A percentile compares a stretch with the other conserved stretches of the same genome.
phyloP scores from a whole-genome alignment of 2,113 vertebrate genomes.

The Pomatorhinus ruficollis region DNA sequence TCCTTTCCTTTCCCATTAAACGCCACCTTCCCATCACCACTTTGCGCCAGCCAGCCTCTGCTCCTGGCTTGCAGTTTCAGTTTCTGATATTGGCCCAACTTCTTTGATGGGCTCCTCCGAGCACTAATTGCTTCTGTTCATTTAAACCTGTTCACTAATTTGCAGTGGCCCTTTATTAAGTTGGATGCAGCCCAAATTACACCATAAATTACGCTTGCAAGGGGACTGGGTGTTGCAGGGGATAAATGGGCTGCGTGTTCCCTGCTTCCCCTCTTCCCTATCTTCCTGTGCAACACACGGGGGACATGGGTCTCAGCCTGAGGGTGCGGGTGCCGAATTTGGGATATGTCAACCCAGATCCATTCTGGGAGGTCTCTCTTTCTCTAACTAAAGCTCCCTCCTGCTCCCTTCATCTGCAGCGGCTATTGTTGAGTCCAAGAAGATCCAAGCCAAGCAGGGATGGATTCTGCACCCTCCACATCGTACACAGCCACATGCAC shows the following conservation, averaged over 20 bases:
- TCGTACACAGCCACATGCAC: accelerated
- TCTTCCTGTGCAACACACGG: background rate
- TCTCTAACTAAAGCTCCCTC: background rate
- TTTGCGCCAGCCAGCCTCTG: slow-evolving; percentile 50
- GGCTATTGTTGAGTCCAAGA: background rate
- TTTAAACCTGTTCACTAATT: slow-evolving; percentile 79
- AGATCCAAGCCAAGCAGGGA: background rate
- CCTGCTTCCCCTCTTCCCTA: background rate
- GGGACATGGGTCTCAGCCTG: background rate
- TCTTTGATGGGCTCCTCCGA: slow-evolving; percentile 72
- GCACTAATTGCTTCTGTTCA: slow-evolving; percentile 79
- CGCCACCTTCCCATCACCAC: slow-evolving; percentile 61
- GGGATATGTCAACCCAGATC: background rate
- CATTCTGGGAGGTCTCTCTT: background rate
- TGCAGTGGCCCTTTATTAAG: slow-evolving; percentile 78
- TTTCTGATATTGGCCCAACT: slow-evolving; percentile 69
- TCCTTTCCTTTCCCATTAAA: slow-evolving; percentile 78
- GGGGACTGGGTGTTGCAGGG: background rate
- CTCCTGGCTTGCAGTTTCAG: slow-evolving; percentile 60
- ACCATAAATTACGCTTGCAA: slow-evolving; percentile 69
- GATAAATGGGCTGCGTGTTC: slow-evolving; percentile 62
- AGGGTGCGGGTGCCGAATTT: accelerated
- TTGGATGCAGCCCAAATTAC: slow-evolving; percentile 76
- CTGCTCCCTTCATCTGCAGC: background rate
- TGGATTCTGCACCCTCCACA: background rate